Conservation (phyloP, 2,797 vertebrate species). For the Labroides dimidiatus region DNA sequence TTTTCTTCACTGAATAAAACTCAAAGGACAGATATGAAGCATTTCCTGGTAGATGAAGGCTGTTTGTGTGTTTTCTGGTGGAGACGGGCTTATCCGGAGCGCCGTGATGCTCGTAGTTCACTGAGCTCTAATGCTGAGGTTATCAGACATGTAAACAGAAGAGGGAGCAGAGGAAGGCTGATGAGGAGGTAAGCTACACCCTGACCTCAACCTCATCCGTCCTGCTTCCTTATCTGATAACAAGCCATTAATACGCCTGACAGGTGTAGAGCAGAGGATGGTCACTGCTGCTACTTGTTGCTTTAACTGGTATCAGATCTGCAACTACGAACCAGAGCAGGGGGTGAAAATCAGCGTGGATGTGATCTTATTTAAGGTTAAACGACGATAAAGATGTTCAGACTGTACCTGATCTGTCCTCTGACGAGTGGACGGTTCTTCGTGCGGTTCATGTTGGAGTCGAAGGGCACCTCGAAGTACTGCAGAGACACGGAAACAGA, state of each 20-base stretch:
- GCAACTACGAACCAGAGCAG: slow-evolving; percentile 4
- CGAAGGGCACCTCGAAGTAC: slow-evolving; percentile 99
- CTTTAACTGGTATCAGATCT: slow-evolving; percentile 7
- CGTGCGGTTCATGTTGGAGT: slow-evolving; percentile 99
- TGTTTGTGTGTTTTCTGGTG: slow-evolving; percentile 20
- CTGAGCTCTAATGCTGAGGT: slow-evolving; percentile 33
- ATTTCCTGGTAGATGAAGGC: slow-evolving; percentile 4
- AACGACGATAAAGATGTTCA: not conserved
- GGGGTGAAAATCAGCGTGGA: not conserved
- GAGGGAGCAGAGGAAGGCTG: slow-evolving; percentile 5
- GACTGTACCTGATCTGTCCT: slow-evolving; percentile 94
- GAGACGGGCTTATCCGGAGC: slow-evolving; percentile 23
- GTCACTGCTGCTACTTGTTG: slow-evolving; percentile 5
- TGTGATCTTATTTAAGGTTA: too few species aligned
- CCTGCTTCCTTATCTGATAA: slow-evolving; percentile 11
- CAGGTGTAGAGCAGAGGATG: slow-evolving; percentile 53
- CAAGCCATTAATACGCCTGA: slow-evolving; percentile 32
- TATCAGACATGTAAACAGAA: slow-evolving; percentile 47
- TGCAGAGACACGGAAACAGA: slow-evolving; percentile 77
- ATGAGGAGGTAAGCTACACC: slow-evolving; percentile 34
- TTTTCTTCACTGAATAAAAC: slow-evolving; percentile 1
- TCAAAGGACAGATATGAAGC: not conserved
- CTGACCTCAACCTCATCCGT: not conserved
- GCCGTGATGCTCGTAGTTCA: slow-evolving; percentile 24
- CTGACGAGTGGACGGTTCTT: slow-evolving; percentile 97